A percentile compares a stretch with the other conserved stretches of the same genome.
Conservation (phyloP, 30 jellyfish, hydroid and myxozoan species). For the Aurelia sp. region DNA sequence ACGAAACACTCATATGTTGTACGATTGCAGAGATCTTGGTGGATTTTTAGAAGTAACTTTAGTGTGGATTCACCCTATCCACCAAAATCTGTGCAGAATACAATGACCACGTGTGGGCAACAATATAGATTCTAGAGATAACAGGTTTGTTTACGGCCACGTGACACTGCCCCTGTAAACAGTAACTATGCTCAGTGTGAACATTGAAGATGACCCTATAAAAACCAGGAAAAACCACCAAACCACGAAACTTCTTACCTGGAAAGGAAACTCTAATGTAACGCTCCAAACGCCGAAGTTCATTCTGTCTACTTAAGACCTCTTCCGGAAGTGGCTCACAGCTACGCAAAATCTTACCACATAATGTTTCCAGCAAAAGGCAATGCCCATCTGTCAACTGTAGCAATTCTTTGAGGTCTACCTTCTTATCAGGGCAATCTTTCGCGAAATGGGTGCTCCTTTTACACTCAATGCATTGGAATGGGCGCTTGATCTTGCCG, state of each 20-base stretch:
- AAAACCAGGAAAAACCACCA: too few relatives aligned
- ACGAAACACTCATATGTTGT: too few relatives aligned
- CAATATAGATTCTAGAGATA: too few relatives aligned
- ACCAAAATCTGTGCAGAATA: too few relatives aligned
- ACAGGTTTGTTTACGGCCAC: too few relatives aligned
- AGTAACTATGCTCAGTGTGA: too few relatives aligned
- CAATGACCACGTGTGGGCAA: too few relatives aligned
- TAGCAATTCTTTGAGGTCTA: constrained; percentile 23
- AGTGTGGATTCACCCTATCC: too few relatives aligned
- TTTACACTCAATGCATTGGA: constrained; percentile 52
- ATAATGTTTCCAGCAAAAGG: constrained; percentile 14
- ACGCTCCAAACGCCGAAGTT: background rate
- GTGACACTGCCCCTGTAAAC: too few relatives aligned
- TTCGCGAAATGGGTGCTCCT: constrained; percentile 37
- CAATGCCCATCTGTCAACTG: background rate
- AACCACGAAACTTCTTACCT: background rate
- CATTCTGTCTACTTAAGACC: background rate
- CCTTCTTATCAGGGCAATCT: constrained; percentile 48
- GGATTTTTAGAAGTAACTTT: too few relatives aligned
- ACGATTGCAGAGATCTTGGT: too few relatives aligned
- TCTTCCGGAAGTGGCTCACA: constrained; percentile 34
- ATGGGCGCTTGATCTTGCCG: constrained; percentile 29
- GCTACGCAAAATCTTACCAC: constrained; percentile 16
- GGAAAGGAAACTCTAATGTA: background rate
- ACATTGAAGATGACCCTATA: too few relatives aligned